Evolutionary conservation across 2,113 vertebrate species (phyloP), one percentile per base, ranked within the genome.

Genomic region (pig (Sus scrofa)): DNA sequence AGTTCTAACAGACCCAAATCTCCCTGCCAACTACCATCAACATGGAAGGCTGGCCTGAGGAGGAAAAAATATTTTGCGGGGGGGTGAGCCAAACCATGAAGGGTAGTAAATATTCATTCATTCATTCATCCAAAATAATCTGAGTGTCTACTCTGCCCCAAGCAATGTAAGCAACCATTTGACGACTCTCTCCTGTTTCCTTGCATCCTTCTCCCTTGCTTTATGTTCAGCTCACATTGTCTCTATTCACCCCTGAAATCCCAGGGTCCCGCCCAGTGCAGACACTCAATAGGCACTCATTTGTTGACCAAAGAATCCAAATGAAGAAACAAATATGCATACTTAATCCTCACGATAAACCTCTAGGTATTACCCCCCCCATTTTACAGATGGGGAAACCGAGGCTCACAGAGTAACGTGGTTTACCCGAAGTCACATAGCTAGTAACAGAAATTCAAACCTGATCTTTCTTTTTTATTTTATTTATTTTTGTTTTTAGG

Each of bases 121-220:
- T 65, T 62, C 68, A 89, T 70, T 93, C 84, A 60, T 62, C 94
- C 86, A 91, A 93, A 93, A 96, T 6, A 58, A 54, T 7, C 20
- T 70, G 37, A 65, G 13, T 32, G 37, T 16, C 56, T 56, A 39
- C 18, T 74, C 65, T 32, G 74, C 50, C n/a, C 71, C 34, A 86
- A 73, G 79, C 97, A 96, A 89, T 19, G 67, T 4, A 20, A 91
- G 18, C 60, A 54, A 75, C 82, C 54, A 75, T n/a, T 37, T 58
- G 20, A 62, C 30, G 13, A 81, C n/a, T 86, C 63, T 39, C 44
- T 27, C 78, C 52, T 93, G 30, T 56, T 67, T 94, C 70, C 92
- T 94, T 58, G 30, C 4, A 50, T 58, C 4, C 50, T 63, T 70
- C 85, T 24, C 13, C 58, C 30, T 86, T n/a, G 18, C n/a, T 67